A percentile compares a stretch with the other conserved stretches of the same genome.
Evolutionary conservation across 2,888 invertebrate genomes (phyloP).

Genomic region (Fragum whitleyi): DNA sequence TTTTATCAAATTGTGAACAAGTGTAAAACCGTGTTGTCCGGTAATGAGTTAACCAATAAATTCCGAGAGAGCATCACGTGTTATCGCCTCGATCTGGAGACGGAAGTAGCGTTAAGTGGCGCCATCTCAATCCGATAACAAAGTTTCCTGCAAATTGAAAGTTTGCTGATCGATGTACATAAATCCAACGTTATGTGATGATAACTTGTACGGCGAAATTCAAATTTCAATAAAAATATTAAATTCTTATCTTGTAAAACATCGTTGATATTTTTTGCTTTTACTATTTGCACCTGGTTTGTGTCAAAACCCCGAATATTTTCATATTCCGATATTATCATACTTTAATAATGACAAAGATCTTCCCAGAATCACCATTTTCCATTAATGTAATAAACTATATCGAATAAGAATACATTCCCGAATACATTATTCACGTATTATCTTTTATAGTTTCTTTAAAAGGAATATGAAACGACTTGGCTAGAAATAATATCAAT

Average conservation of each 20-base stretch:
- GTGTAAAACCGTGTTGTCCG: too few relatives aligned
- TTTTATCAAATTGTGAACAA: too few relatives aligned
- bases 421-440: too few relatives aligned
- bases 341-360: not conserved
- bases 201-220: constrained; percentile 2
- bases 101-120: constrained; percentile 50
- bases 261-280: not conserved
- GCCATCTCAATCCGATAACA: constrained; percentile 50
- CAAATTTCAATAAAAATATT: constrained; percentile 18
- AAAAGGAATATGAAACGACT: too few relatives aligned
- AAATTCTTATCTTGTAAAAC: not conserved
- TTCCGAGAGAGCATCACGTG: constrained; percentile 13
- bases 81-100: constrained; percentile 42
- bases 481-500: too few relatives aligned
- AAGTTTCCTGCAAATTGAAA: constrained; percentile 37
- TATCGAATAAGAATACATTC: too few relatives aligned
- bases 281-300: constrained; percentile 6
- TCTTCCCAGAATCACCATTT: too few relatives aligned
- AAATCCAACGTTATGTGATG: constrained; percentile 1
- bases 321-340: not conserved
- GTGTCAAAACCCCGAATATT: not conserved
- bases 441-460: too few relatives aligned
- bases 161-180: constrained; percentile 25
- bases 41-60: too few relatives aligned
- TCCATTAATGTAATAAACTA: too few relatives aligned